Evolutionary conservation across 2,888 invertebrate species (phyloP).

Genomic region (Himalopsyche japonica): DNA sequence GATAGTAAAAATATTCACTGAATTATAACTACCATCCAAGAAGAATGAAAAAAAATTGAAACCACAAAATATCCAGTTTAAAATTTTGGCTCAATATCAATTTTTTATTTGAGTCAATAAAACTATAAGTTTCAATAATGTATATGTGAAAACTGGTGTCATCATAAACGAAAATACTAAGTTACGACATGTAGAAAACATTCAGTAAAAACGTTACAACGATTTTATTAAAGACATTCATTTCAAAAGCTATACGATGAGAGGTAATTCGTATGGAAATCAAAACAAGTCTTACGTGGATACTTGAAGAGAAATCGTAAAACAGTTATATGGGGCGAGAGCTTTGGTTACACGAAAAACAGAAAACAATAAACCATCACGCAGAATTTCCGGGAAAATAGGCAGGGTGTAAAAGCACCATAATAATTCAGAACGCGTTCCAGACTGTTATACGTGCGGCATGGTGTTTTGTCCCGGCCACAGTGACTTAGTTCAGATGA

Average conservation of each 20-base stretch:
- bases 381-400: slow-evolving; percentile 20
- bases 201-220: not conserved
- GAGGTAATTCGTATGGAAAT: not conserved
- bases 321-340: not conserved
- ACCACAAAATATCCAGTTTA: no score
- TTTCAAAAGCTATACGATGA: not conserved
- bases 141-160: no score
- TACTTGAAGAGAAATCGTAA: not conserved
- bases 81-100: no score
- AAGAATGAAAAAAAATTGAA: no score
- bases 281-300: not conserved
- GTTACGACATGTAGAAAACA: not conserved
- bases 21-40: no score
- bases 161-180: no score
- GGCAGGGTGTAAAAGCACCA: slow-evolving; percentile 22
- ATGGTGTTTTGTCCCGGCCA: not conserved
- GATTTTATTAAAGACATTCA: not conserved
- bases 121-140: no score
- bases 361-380: slow-evolving; percentile 34
- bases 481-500: not conserved
- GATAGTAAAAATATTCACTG: no score
- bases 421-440: slow-evolving; percentile 33
- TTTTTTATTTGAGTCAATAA: no score
- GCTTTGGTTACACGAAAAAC: slow-evolving; percentile 5
- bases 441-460: slow-evolving; percentile 26